phyloP scores from a whole-genome alignment of 2,113 vertebrate genomes.

The Tauraco erythrolophus region DNA sequence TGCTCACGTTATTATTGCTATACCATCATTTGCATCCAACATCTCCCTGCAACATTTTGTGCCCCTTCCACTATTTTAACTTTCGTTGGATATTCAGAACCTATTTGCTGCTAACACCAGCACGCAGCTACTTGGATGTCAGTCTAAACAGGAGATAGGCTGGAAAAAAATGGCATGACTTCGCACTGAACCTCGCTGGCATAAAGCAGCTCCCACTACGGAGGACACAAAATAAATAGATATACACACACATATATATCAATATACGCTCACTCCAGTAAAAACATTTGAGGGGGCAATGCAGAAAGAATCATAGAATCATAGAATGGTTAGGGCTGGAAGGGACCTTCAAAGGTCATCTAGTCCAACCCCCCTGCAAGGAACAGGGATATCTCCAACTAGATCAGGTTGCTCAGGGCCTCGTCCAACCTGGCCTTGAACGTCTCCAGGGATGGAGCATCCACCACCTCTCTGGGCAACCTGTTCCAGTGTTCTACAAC shows the following conservation, averaged over 20 bases:
- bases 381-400: too few species aligned
- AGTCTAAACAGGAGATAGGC: not conserved
- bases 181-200: not conserved
- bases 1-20: not conserved
- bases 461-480: too few species aligned
- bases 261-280: not conserved
- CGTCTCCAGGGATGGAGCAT: too few species aligned
- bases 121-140: not conserved
- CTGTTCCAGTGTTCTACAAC: too few species aligned
- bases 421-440: too few species aligned
- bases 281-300: not conserved
- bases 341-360: too few species aligned
- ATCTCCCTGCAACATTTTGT: not conserved
- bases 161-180: not conserved
- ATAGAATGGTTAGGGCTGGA: too few species aligned
- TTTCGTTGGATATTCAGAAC: not conserved
- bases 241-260: accelerated
- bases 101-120: not conserved
- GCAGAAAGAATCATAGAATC: too few species aligned
- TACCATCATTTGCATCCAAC: not conserved
- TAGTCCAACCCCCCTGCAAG: too few species aligned
- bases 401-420: too few species aligned
- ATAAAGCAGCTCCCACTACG: not conserved
- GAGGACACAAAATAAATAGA: not conserved
- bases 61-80: not conserved